Percentiles rank a stretch among this genome's conserved stretches.
phyloP scores from a whole-genome alignment of 1,140 invertebrate species.

The Hetaerina americana region DNA sequence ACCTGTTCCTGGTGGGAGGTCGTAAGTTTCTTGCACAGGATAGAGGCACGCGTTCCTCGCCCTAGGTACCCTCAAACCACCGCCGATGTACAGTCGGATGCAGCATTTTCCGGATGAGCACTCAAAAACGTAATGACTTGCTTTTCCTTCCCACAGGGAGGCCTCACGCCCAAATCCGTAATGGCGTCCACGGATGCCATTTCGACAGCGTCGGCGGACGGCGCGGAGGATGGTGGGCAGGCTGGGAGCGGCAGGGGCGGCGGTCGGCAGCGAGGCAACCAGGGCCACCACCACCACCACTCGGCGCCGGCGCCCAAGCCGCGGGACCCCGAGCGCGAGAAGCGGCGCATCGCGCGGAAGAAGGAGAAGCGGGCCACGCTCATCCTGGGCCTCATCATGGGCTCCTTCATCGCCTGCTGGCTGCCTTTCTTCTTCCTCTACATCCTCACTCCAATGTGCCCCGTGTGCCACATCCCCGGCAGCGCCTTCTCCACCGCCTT shows the following conservation, averaged over 20 bases:
- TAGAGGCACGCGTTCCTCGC: no score
- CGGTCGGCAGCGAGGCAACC: constrained; percentile 18
- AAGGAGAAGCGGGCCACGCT: constrained; percentile 95
- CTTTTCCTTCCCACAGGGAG: background rate
- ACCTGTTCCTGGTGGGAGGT: no score
- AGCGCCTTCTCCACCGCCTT: constrained; percentile 90
- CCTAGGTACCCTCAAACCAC: no score
- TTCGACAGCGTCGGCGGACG: constrained; percentile 13
- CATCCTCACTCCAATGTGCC: constrained; percentile 70
- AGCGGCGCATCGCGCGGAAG: constrained; percentile 83
- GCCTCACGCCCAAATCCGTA: background rate
- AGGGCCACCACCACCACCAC: constrained; percentile 14
- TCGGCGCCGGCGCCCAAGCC: constrained; percentile 44
- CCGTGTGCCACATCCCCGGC: constrained; percentile 58
- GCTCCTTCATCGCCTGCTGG: constrained; percentile 97
- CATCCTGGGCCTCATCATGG: constrained; percentile 95
- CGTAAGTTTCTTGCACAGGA: no score
- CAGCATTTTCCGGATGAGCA: no score
- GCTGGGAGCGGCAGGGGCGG: constrained; percentile 22
- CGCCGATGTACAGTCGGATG: no score
- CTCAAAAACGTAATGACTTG: no score
- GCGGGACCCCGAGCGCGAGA: constrained; percentile 82
- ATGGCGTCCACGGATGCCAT: constrained; percentile 6
- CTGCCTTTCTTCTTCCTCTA: constrained; percentile 96
- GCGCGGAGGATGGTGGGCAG: constrained; percentile 12